Conservation (phyloP, 2,888 invertebrate species). For the Lasiommata megera region DNA sequence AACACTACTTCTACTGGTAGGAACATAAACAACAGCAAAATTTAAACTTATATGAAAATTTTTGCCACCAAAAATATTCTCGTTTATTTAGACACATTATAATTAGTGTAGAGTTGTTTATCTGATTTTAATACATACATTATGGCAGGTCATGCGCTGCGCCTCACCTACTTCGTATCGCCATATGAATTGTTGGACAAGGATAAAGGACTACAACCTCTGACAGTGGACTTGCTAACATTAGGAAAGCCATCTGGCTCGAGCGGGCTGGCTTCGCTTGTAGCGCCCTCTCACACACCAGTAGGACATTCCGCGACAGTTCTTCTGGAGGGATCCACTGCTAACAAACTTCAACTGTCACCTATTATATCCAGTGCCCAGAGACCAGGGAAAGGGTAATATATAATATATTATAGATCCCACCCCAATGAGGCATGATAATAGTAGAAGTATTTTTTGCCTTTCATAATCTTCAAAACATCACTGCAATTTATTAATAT, state of each 20-base stretch:
- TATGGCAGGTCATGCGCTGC: slow-evolving; percentile 92
- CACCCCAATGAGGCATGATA: no score
- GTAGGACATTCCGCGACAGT: slow-evolving; percentile 94
- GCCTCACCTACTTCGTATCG: slow-evolving; percentile 95
- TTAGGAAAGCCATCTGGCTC: slow-evolving; percentile 62
- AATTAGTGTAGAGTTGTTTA: not conserved
- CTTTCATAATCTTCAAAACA: no score
- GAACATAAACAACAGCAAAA: no score
- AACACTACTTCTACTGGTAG: no score
- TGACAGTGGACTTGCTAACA: slow-evolving; percentile 88
- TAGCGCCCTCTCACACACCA: slow-evolving; percentile 77
- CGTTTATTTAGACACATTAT: no score
- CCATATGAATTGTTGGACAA: slow-evolving; percentile 94
- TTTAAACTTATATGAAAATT: no score
- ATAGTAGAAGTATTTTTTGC: no score
- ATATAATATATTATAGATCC: no score
- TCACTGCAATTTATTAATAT: no score
- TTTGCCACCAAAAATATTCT: no score
- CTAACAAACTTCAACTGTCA: slow-evolving; percentile 90
- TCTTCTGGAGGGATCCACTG: slow-evolving; percentile 92
- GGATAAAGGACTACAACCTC: slow-evolving; percentile 86
- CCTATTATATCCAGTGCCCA: slow-evolving; percentile 86
- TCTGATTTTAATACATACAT: not conserved
- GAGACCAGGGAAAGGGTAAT: slow-evolving; percentile 87
- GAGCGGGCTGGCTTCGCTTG: slow-evolving; percentile 62